Percentiles rank a stretch among this genome's conserved stretches.
Evolutionary conservation across 30 jellyfish, hydroid and myxozoan species (phyloP).

Genomic region (Clytia hemisphaerica): DNA sequence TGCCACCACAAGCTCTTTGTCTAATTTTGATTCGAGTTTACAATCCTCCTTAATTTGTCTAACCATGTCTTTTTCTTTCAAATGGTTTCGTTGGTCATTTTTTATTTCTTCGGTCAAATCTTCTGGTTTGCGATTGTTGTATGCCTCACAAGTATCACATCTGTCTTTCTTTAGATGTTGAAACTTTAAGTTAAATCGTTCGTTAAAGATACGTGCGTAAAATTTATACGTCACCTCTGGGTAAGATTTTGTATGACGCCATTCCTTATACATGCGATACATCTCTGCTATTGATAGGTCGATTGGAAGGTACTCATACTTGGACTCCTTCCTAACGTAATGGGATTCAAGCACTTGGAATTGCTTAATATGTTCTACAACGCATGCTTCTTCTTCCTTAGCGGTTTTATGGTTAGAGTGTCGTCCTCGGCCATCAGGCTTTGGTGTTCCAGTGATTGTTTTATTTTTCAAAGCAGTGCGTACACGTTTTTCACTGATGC

Average conservation of each 20-base stretch:
- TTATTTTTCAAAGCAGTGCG: neutral
- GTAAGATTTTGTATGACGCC: neutral
- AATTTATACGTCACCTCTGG: neutral
- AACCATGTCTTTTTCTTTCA: neutral
- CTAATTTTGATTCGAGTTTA: neutral
- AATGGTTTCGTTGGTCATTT: neutral
- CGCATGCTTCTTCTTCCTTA: neutral
- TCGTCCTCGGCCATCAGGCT: neutral
- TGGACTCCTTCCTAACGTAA: neutral
- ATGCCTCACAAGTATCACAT: constrained; percentile 15
- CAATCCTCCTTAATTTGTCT: neutral
- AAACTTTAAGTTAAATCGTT: constrained; percentile 1
- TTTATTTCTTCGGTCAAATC: neutral
- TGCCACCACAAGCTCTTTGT: neutral
- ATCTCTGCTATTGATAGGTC: neutral
- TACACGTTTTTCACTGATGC: neutral
- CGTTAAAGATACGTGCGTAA: neutral
- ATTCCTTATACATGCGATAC: neutral
- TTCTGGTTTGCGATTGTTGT: neutral
- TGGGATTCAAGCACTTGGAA: constrained; percentile 6
- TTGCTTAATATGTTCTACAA: neutral
- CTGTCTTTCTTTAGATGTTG: neutral
- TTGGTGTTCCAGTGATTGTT: constrained; percentile 2
- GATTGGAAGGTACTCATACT: neutral
- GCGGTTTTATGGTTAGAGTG: neutral